These are phyloP conservation scores for Muntiacus reevesi DNA, from an alignment of 2,113 vertebrate genomes.

Conservation along the genomic window DNA sequence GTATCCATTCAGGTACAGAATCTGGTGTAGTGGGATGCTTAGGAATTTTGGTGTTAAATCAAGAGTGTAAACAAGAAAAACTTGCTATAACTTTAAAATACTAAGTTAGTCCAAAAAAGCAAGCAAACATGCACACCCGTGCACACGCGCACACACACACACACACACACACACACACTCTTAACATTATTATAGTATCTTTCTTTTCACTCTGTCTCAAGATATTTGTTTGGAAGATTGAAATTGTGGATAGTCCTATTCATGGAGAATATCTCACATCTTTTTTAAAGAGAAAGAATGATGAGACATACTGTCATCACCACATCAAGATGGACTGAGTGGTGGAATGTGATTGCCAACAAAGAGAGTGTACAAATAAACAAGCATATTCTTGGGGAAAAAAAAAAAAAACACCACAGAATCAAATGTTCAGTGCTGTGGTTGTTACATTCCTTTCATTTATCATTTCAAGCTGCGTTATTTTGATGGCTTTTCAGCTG, in stretches of 20 bases:
- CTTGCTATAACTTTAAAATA: background rate
- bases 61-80: background rate
- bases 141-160: accelerated
- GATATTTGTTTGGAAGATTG: conserved; percentile 36
- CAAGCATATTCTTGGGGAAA: conserved; percentile 50
- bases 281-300: conserved; percentile 18
- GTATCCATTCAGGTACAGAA: background rate
- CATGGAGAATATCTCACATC: conserved; percentile 4
- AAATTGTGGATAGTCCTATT: background rate
- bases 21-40: background rate
- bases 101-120: background rate
- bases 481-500: conserved; percentile 84
- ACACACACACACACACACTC: accelerated
- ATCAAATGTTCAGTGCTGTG: conserved; percentile 63
- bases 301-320: background rate
- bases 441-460: conserved; percentile 79
- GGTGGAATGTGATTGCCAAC: conserved; percentile 38
- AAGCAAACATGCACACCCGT: background rate
- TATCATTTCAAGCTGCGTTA: conserved; percentile 85
- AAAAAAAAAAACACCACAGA: conserved; percentile 47
- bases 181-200: background rate
- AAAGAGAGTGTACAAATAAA: conserved; percentile 48
- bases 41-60: background rate
- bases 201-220: background rate
- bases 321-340: conserved; percentile 26